Evolutionary conservation across 23 tunicate genomes (phyloP), one percentile per base, ranked within the genome.

Genomic region (Trididemnum miniatum): DNA sequence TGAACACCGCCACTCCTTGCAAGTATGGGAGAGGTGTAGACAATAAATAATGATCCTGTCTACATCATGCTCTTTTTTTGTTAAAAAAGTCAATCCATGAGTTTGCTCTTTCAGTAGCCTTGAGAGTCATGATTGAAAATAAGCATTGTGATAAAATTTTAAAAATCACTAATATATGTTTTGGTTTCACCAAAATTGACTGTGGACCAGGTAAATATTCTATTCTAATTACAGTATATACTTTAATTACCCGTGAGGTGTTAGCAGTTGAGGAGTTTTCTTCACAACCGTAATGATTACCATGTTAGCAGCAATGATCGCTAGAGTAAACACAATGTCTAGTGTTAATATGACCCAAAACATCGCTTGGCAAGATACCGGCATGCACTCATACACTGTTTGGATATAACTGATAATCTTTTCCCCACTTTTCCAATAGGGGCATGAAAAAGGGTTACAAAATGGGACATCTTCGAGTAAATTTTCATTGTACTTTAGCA

Each of bases 211-310:
- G n/a, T n/a, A n/a, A n/a, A n/a, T n/a, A n/a, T n/a, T n/a, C n/a
- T n/a, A n/a, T n/a, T n/a, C n/a, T n/a, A n/a, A n/a, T n/a, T n/a
- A n/a, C n/a, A n/a, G n/a, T n/a, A n/a, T n/a, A n/a, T n/a, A n/a
- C n/a, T n/a, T n/a, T n/a, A 37, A 57, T 73, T 73, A 73, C 79
- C 79, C 79, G 30, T 73, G 79, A 20, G 79, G 59, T 38, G 79
- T 73, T 26, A 40, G 31, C 59, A 73, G 24, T 3, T n/a, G 31
- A 38, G 79, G 79, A 1, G 79, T 73, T 39, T 73, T 73, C 15
- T 3, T 18, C 37, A 73, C 32, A 22, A 73, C 79, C 37, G 38
- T 38, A 2, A 73, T 40, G 7, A 73, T 73, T 2, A 73, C 20
- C 31, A 73, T 2, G 38, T 73, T 73, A 2, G 79, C 79, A n/a